Evolutionary conservation across 2,113 vertebrate species (phyloP).

Genomic region (Emydura subglobosa): DNA sequence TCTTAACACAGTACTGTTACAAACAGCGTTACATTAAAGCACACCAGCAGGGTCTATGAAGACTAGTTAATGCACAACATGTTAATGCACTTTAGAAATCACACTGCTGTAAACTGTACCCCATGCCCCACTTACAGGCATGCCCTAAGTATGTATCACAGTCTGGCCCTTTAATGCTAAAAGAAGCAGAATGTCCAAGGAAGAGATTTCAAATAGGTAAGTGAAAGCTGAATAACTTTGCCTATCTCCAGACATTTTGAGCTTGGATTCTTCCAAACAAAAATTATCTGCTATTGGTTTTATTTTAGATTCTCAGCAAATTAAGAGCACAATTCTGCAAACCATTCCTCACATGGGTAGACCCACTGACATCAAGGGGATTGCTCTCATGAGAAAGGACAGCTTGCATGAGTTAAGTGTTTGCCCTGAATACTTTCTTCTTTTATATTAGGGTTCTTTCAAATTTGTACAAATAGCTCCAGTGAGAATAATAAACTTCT

Average conservation of each 20-base stretch:
- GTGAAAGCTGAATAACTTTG: background rate
- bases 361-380: background rate
- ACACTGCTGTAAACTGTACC: background rate
- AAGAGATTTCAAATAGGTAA: background rate
- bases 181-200: background rate
- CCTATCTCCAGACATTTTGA: background rate
- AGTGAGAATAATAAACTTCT: background rate
- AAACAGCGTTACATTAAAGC: background rate
- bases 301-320: slow-evolving; percentile 5
- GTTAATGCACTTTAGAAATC: background rate
- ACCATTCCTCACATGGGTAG: background rate
- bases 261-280: background rate
- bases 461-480: background rate
- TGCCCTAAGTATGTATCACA: background rate
- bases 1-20: background rate
- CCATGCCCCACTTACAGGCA: background rate
- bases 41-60: background rate
- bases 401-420: background rate
- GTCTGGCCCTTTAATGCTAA: background rate
- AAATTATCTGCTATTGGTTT: background rate
- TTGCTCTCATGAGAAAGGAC: background rate
- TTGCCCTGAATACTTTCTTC: background rate
- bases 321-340: background rate
- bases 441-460: background rate
- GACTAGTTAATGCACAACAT: background rate